Base-by-base conservation (phyloP, 2,113 vertebrate genomes). In the Microcebus tavaratra region DNA sequence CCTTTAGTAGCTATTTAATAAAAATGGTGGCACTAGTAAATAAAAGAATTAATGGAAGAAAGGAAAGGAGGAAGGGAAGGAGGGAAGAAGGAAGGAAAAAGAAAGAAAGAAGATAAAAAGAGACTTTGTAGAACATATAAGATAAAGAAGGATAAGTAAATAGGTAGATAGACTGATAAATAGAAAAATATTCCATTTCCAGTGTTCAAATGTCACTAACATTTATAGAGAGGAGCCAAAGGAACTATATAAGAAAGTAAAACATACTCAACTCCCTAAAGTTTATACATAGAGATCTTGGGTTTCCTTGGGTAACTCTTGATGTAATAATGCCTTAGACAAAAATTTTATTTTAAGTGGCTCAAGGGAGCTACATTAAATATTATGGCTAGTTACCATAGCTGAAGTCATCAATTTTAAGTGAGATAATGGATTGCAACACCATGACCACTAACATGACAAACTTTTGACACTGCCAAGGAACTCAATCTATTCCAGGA, bases 361-460 rank as follows among this genome's bases (percentile, higher is more conserved):
- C 65, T 93, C 76, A 57, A 89, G n/a, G 23, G 23, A 96, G 55
- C 75, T 83, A 79, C 67, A 92, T 91, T 85, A 84, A 97, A 90
- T 90, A 95, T 96, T 96, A 72, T 59, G 70, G 18, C 59, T 73
- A 61, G 88, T 96, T 94, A 93, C 94, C 84, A 90, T 53, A 88
- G 82, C 57, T 63, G 27, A 88, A 86, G 70, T 86, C 85, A 79
- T 76, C n/a, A n/a, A 6, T 90, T 76, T 75, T 91, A 48, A 55
- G 36, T 53, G 50, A 93, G 68, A 79, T 89, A 88, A 97, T 95
- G 61, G 83, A 61, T 50, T 91, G 80, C n/a, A 94, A 65, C 61
- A 94, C 50, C 12, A 45, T 94, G 73, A 92, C 91, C 88, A 93
- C 86, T 81, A 94, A 45, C 31, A 85, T 45, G 55, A 73, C 81